Evolutionary conservation across 2,797 vertebrate species (phyloP).

Genomic region (Smutsia temminckii): DNA sequence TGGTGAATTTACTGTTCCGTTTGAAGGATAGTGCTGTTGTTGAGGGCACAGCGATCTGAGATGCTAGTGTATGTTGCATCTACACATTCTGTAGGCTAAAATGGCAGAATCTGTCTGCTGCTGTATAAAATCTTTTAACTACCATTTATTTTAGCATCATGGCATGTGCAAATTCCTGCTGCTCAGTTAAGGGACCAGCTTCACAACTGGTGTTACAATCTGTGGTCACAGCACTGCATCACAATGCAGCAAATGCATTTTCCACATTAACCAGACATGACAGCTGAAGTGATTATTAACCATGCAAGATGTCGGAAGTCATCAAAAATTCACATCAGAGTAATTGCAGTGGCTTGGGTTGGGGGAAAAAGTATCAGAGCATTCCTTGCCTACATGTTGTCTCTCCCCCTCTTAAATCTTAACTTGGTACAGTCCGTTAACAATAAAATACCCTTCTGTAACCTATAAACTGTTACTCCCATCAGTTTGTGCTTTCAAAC

Average conservation of each 20-base stretch:
- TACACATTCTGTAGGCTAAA: slow-evolving; percentile 79
- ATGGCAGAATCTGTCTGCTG: slow-evolving; percentile 85
- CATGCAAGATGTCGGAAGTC: slow-evolving; percentile 98
- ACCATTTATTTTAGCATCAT: slow-evolving; percentile 83
- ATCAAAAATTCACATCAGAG: slow-evolving; percentile 98
- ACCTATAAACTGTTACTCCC: slow-evolving; percentile 94
- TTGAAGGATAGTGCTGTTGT: slow-evolving; percentile 58
- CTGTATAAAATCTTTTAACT: slow-evolving; percentile 81
- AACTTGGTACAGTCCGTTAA: slow-evolving; percentile 96
- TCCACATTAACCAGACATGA: slow-evolving; percentile 97
- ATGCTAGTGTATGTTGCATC: slow-evolving; percentile 61
- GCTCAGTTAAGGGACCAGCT: slow-evolving; percentile 86
- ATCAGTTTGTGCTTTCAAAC: slow-evolving; percentile 89
- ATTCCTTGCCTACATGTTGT: slow-evolving; percentile 83
- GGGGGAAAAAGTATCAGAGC: slow-evolving; percentile 85
- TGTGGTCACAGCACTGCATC: slow-evolving; percentile 87
- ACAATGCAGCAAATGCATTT: slow-evolving; percentile 88
- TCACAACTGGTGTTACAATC: slow-evolving; percentile 84
- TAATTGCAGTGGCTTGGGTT: slow-evolving; percentile 91
- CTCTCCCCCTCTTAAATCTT: slow-evolving; percentile 86
- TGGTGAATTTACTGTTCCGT: slow-evolving; percentile 69
- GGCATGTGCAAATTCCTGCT: slow-evolving; percentile 87
- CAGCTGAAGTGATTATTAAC: slow-evolving; percentile 97
- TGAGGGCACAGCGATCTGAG: slow-evolving; percentile 62
- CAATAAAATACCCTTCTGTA: slow-evolving; percentile 98